A percentile compares a stretch with the other conserved stretches of the same genome.
phyloP scores from a whole-genome alignment of 2,113 vertebrate species.

The Megaceryle torquata region DNA sequence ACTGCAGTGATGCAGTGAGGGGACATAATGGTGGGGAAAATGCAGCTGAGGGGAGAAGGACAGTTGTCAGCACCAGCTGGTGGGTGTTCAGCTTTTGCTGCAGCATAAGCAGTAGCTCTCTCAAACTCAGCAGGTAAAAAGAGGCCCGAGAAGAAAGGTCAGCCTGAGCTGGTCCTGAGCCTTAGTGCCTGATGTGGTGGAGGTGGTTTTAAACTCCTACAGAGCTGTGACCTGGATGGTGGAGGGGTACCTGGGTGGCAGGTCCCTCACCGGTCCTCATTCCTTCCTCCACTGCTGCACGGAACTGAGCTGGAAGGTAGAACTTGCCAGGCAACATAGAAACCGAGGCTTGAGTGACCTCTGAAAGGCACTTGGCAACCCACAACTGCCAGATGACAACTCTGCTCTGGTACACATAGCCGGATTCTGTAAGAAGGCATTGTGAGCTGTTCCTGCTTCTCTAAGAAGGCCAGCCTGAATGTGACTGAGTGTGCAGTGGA shows the following conservation, averaged over 20 bases:
- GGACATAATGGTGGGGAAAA: neutral
- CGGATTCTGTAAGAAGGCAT: neutral
- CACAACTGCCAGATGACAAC: neutral
- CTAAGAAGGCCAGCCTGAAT: neutral
- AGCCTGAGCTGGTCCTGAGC: neutral
- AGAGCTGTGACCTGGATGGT: neutral
- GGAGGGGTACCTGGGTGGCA: neutral
- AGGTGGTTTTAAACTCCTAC: neutral
- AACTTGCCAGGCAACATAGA: neutral
- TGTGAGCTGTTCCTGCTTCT: neutral
- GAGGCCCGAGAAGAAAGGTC: neutral
- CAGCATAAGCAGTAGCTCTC: neutral
- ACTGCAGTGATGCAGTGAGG: neutral
- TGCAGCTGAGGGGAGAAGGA: neutral
- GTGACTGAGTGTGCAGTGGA: neutral
- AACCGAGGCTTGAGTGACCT: neutral
- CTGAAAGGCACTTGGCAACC: neutral
- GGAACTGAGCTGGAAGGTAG: neutral
- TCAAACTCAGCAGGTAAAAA: neutral
- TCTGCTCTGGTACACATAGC: neutral
- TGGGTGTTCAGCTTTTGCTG: neutral
- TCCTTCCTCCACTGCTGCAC: neutral
- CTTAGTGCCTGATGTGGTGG: neutral
- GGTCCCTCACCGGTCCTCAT: neutral
- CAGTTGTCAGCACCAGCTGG: neutral